Evolutionary conservation across 53 echinoderm and acorn worm species (phyloP), one percentile per base, ranked within the genome.

Genomic region (Temnopleurus reevesii): DNA sequence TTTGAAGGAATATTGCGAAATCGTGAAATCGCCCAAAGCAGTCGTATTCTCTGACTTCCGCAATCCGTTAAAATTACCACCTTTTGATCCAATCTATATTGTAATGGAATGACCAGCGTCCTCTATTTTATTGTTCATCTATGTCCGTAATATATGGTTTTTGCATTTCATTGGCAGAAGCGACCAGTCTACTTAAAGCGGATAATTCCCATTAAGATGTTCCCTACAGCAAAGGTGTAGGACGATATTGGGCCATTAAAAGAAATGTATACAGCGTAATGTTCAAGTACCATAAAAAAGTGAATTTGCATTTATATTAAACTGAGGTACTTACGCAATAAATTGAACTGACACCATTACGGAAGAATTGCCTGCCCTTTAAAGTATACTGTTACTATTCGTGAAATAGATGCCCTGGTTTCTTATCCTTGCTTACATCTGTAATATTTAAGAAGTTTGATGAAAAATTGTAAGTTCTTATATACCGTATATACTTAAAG

Each of bases 281-380:
- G 71, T 41, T 41, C 71, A 8, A 41, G 63, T 41, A 41, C 19
- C 41, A 71, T 41, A 0, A n/a, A 71, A 71, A 38, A 71, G 36
- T 1, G 3, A 71, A 71, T 71, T 71, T 38, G 71, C 71, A 71
- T 71, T 71, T 71, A 71, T 71, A 71, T 71, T 71, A 71, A 71
- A 71, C 71, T 71, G 9, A 41, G 41, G 23, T 71, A 71, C 63
- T 71, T 71, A 21, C 7, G 23, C 8, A 38, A 36, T 19, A 41
- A 7, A 21, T 71, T 36, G 41, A 19, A 43, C 43, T n/a, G 41
- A 2, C 41, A 41, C 71, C 36, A 15, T n/a, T 71, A 41, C 19
- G 41, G 41, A 41, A 41, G 41, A 41, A 9, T 41, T 12, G 38
- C 13, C 71, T n/a, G n/a, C n/a, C n/a, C n/a, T n/a, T n/a, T n/a